Base-by-base conservation (phyloP, 2,888 invertebrate genomes). In the Erynnis tages region DNA sequence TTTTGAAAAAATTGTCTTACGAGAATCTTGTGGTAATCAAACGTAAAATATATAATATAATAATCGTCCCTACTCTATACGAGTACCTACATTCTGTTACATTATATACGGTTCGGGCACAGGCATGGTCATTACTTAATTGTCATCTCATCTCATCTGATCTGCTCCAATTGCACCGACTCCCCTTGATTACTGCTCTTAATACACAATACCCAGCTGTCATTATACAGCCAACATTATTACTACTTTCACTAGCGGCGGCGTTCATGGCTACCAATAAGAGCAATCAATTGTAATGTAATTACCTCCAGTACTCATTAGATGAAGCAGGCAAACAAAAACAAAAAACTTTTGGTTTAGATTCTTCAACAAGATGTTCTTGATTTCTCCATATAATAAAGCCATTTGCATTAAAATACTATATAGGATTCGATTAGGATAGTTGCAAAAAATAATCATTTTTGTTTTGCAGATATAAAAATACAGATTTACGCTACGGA, bases 61-160 rank as follows among this genome's bases (percentile, higher is more conserved):
- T n/a, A n/a, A n/a, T n/a, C n/a, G n/a, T n/a, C n/a, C n/a, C n/a
- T n/a, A n/a, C n/a, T n/a, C n/a, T n/a, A n/a, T n/a, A n/a, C n/a
- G n/a, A n/a, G n/a, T n/a, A n/a, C n/a, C n/a, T n/a, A n/a, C n/a
- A n/a, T n/a, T n/a, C n/a, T n/a, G n/a, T n/a, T n/a, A n/a, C n/a
- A n/a, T n/a, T n/a, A n/a, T n/a, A n/a, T n/a, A n/a, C 16, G 14
- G 7, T 27, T 27, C 2, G 10, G 16, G 10, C 10, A 7, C 30
- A 43, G 29, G 14, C 34, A 25, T 17, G 8, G 11, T 46, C 46
- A 16, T 37, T 37, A 35, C 27, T 16, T 30, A 29, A 16, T 38
- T 48, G 14, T 23, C 45, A 46, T 35, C 30, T 21, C 14, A 48
- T 21, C 29, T 23, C 45, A 46, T 35, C 30, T 21, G 21, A 48